Base-by-base conservation (phyloP, 2,113 vertebrate genomes). In the Actenoides hombroni region DNA sequence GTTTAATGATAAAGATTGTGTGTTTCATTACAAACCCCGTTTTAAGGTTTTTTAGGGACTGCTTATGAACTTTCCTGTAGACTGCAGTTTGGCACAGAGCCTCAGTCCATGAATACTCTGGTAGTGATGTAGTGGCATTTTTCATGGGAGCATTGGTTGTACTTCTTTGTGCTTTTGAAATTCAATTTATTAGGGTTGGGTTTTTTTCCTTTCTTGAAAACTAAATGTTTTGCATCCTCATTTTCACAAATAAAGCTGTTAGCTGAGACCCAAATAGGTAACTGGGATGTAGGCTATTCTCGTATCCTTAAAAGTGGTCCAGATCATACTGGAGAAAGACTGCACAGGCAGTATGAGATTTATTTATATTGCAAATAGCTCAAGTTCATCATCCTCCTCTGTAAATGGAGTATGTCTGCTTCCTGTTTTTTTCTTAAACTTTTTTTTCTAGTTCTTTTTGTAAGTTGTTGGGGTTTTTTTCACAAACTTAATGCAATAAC, bases 31-130 rank as follows among this genome's bases (percentile, higher is more conserved):
- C 81, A 92, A 94, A 97, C 65, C 91, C 89, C 69, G 81, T 88
- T 96, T 95, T 69, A 94, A 61, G 93, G 67, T 92, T 92, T 97
- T 93, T 94, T 96, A 77, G 73, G 93, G 91, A 39, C 64, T 85
- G 59, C 74, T 53, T 91, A 12, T 64, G 64, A 85, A 53, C 74
- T 90, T 89, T 42, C 67, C 89, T 92, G 90, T 74, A 95, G 96
- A 91, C 76, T 96, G 75, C 90, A 85, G 85, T 67, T 97, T 91
- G 91, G 64, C 88, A 56, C 86, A 85, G 92, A 87, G 83, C 86
- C 91, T 89, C 74, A 85, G 92, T 96, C 83, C 35, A 1, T 31
- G 81, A 91, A 46, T 95, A 80, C 40, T 89, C 91, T 25, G 54
- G 44, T 95, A 94, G 87, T 54, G 10, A 92, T 82, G 85, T 97